Base-by-base conservation (phyloP, 2,113 vertebrate species). In the Clarias gariepinus region DNA sequence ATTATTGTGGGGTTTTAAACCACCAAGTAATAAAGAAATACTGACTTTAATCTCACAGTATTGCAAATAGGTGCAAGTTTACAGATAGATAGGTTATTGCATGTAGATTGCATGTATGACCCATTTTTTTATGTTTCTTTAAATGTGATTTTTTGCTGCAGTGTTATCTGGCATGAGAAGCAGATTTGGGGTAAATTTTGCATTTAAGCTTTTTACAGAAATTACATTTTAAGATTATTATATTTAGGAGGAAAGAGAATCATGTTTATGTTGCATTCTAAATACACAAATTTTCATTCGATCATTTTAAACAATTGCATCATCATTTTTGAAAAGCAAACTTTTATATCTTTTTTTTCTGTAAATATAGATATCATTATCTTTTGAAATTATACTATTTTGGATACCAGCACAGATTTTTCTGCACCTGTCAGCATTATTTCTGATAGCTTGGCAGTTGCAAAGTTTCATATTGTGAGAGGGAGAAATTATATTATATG, bases 301-400 rank as follows among this genome's bases (percentile, higher is more conserved):
- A 10, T 30, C 61, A 85, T 36, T 73, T 83, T 16, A 86, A 76
- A 36, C 28, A 41, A 53, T 60, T 84, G 15, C 80, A 86, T 85
- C 4, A 53, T 82, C 63, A 87, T 89, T 84, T 88, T 91, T 74
- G 19, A 36, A 60, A 83, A 91, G 33, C 53, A 53, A 19, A 60
- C 47, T 47, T 47, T 4, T 60, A 60, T 63, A 47, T 64, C 63
- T 81, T 5, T 36, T 82, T n/a, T 58, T 25, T 52, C 8, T 61
- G 1, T 3, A 64, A 21, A 30, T 82, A 41, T 77, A 53, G 30
- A 36, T 15, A 25, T n/a, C 5, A 61, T 30, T 2, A 11, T 74
- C 2, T 84, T 73, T 61, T 47, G 3, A 84, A 47, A 61, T 33
- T 15, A 11, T 28, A 10, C 23, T 60, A 19, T 9, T 61, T 77